These are phyloP conservation scores for Drosophila recens DNA, from an alignment of 2,888 invertebrate species.

Conservation along the genomic window DNA sequence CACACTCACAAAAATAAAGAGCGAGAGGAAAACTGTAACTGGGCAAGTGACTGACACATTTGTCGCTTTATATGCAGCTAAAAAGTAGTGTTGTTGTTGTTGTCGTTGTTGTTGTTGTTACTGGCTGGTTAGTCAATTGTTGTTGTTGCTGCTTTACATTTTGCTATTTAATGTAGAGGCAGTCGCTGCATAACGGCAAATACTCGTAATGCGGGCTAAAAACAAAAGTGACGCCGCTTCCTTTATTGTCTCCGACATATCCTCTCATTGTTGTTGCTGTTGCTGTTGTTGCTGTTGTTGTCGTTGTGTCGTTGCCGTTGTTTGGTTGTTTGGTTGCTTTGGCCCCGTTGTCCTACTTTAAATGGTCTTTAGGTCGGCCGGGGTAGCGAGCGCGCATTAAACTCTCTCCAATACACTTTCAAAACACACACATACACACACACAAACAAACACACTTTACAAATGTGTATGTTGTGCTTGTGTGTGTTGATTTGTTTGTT, in stretches of 20 bases:
- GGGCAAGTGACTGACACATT: conserved; percentile 51
- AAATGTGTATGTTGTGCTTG: background rate
- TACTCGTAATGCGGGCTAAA: conserved; percentile 75
- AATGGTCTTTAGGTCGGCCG: conserved; percentile 72
- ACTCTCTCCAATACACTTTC: conserved; percentile 53
- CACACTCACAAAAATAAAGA: background rate
- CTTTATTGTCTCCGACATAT: conserved; percentile 79
- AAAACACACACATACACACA: conserved; percentile 1
- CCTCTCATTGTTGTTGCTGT: conserved; percentile 53
- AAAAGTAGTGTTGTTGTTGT: conserved; percentile 19
- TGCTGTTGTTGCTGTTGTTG: conserved; percentile 37
- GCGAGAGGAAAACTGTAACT: conserved; percentile 20
- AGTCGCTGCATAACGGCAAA: conserved; percentile 69
- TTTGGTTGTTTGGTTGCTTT: conserved; percentile 43
- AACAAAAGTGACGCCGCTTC: conserved; percentile 75
- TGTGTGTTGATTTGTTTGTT: conserved; percentile 38
- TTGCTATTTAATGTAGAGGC: conserved; percentile 51
- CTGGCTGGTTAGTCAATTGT: conserved; percentile 8
- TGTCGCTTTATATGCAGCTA: conserved; percentile 32
- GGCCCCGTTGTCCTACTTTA: conserved; percentile 77
- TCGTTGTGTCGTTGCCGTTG: conserved; percentile 34
- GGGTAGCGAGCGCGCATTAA: conserved; percentile 69
- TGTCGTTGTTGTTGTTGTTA: too few species aligned
- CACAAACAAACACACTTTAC: conserved; percentile 3
- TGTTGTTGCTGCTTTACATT: conserved; percentile 41